Evolutionary conservation across 2,113 vertebrate species (phyloP), one percentile per base, ranked within the genome.

Genomic region (Hyla sarda): DNA sequence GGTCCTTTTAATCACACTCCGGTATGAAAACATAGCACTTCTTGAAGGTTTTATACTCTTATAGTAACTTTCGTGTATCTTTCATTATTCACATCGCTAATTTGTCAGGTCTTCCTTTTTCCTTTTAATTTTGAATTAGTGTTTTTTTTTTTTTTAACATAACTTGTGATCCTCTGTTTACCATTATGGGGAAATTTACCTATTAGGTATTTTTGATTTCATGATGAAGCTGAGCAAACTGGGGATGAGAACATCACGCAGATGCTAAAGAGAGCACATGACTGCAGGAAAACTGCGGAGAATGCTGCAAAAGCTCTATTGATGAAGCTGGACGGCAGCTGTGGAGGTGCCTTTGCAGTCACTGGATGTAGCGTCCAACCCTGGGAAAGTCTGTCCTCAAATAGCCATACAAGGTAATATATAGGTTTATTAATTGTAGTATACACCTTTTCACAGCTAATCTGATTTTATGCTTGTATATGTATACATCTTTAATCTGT

Each of bases 361-460:
- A 91, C 94, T 0, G 93, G 95, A 54, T 96, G 95, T 71, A 95
- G 91, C 0, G 90, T 93, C 21, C 96, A 97, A 87, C 96, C 96
- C 32, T 97, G 96, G 96, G 96, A 97, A 90, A 97, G 96, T 86
- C 92, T 97, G 21, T 96, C 96, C 7, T 97, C 96, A 87, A 96
- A 96, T 90, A 97, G 96, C 90, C 96, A 97, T 86, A 97, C 96
- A 80, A 97, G 96, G 96, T 97, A 92, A 90, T 25, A 28, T 28
- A 81, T 14, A 47, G 23, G 8, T 16, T 23, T 5, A 17, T 67
- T 32, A 16, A 17, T 67, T 41, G 34, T 41, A 37, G 34, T 37
- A 13, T 21, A 71, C 32, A 71, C 34, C 0, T 23, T 41, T n/a
- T n/a, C 56, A n/a, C 16, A 19, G 56, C 19, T 69, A 4, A 67